phyloP scores from a whole-genome alignment of 2,113 vertebrate species.

The Psittacara wagleri region DNA sequence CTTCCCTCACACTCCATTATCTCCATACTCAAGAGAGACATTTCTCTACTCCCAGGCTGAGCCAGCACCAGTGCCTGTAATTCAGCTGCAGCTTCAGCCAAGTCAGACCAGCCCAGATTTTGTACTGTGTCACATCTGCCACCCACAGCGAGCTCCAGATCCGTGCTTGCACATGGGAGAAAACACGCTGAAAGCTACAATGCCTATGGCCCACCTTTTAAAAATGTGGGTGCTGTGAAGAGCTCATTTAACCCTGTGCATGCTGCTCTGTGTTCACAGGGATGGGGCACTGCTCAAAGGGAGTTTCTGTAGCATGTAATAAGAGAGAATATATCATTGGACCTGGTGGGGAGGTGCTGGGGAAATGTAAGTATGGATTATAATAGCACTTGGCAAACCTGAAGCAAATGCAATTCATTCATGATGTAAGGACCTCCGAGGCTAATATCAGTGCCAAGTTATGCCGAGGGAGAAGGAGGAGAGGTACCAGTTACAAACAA shows the following conservation, averaged over 20 bases:
- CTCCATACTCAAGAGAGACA: neutral
- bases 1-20: neutral
- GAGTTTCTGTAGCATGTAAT: accelerated
- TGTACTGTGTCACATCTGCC: neutral
- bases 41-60: neutral
- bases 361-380: neutral
- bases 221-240: neutral
- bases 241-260: neutral
- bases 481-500: neutral
- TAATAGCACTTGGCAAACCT: neutral
- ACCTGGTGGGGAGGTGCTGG: neutral
- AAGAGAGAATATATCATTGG: neutral
- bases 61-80: neutral
- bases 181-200: neutral
- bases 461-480: neutral
- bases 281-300: accelerated
- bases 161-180: accelerated
- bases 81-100: neutral
- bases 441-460: neutral
- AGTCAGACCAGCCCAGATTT: neutral
- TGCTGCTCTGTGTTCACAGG: too few relatives aligned
- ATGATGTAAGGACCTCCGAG: neutral
- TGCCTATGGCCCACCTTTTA: neutral
- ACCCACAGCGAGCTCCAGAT: neutral
- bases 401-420: neutral